A percentile compares a stretch with the other conserved stretches of the same genome.
Conservation (phyloP, 2,113 vertebrate genomes). For the Protobothrops flavoviridis region DNA sequence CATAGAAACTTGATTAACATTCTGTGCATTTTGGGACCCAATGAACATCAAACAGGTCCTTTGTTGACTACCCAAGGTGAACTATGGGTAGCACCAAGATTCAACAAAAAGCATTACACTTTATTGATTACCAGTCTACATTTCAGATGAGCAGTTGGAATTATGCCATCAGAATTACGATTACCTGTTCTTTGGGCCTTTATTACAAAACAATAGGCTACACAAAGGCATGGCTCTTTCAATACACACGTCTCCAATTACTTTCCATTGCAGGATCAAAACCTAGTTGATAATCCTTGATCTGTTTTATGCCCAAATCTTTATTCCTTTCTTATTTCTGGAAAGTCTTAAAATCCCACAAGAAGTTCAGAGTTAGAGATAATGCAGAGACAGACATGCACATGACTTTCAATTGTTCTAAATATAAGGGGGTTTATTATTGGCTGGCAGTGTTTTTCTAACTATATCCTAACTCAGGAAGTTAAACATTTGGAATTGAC, state of each 20-base stretch:
- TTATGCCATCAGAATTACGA: background rate
- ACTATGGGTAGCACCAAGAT: background rate
- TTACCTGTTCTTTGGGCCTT: background rate
- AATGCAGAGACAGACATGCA: background rate
- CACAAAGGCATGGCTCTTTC: background rate
- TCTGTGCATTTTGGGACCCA: slow-evolving; percentile 20
- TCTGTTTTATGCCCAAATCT: background rate
- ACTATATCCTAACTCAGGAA: background rate
- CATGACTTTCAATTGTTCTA: background rate
- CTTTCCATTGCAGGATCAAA: slow-evolving; percentile 23
- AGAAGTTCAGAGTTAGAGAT: background rate
- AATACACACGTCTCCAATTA: rapidly evolving
- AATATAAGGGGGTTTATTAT: background rate
- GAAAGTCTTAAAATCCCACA: background rate
- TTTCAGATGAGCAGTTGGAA: background rate
- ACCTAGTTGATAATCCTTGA: slow-evolving; percentile 27
- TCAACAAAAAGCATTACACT: slow-evolving; percentile 19
- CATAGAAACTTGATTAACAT: slow-evolving; percentile 54
- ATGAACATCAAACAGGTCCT: background rate
- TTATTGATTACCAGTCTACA: slow-evolving; percentile 1
- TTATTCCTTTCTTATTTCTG: slow-evolving; percentile 15
- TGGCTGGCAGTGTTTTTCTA: background rate
- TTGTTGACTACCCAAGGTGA: slow-evolving; percentile 24
- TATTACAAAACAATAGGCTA: background rate
- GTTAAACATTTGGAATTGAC: background rate